A percentile compares a stretch with the other conserved stretches of the same genome.
Conservation (phyloP, 2,113 vertebrate species). For the Panthera leo region DNA sequence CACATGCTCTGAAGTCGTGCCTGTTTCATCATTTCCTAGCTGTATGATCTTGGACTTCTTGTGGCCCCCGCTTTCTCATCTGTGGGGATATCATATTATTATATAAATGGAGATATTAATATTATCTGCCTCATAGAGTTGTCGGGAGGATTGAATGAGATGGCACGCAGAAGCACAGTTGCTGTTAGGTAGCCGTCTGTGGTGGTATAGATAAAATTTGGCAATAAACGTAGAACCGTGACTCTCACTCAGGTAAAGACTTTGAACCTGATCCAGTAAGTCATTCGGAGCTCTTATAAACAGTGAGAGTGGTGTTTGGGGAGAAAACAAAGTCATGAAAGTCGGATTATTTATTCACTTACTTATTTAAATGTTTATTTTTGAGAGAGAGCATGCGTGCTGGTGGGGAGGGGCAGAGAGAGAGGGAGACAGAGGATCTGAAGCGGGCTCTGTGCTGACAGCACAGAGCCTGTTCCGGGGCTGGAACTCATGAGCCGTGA, state of each 20-base stretch:
- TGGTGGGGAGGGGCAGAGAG: too few relatives aligned
- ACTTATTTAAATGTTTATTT: too few relatives aligned
- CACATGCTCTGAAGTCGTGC: not conserved
- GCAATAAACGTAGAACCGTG: not conserved
- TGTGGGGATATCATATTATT: not conserved
- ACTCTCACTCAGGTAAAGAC: not conserved
- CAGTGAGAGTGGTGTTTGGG: not conserved
- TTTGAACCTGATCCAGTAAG: not conserved
- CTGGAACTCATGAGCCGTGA: too few relatives aligned
- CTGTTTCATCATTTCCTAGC: not conserved
- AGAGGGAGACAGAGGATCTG: too few relatives aligned
- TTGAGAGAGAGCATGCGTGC: too few relatives aligned
- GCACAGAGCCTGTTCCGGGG: too few relatives aligned
- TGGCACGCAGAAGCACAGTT: not conserved
- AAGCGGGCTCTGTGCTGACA: too few relatives aligned
- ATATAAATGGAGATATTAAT: not conserved
- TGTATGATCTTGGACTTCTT: not conserved
- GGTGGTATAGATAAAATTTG: not conserved
- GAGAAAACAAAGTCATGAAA: not conserved
- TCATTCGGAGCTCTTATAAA: not conserved
- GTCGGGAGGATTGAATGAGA: not conserved
- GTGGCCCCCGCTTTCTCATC: slow-evolving; percentile 30
- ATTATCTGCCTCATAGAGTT: not conserved
- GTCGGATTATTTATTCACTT: too few relatives aligned
- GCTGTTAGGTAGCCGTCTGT: not conserved